Percentiles rank a stretch among this genome's conserved stretches.
These are phyloP conservation scores for Promerops cafer DNA, from an alignment of 2,113 vertebrate genomes.

Conservation along the genomic window DNA sequence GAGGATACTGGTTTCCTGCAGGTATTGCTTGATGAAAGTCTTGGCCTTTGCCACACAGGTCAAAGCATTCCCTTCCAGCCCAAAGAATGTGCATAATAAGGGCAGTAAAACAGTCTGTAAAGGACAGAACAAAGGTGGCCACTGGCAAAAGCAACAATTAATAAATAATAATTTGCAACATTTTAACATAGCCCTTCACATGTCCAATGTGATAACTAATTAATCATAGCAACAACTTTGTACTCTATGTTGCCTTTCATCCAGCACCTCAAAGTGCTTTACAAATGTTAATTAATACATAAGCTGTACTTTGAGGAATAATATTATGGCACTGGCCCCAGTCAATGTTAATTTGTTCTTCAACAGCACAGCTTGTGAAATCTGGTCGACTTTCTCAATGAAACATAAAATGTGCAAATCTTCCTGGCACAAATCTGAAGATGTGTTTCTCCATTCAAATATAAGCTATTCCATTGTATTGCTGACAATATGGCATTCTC, in stretches of 20 bases:
- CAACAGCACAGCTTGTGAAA: slow-evolving; percentile 22
- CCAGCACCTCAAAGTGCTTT: slow-evolving; percentile 33
- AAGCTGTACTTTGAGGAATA: slow-evolving; percentile 34
- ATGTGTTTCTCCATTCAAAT: not conserved
- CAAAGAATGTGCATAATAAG: not conserved
- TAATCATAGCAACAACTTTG: slow-evolving; percentile 33
- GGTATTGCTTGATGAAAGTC: not conserved
- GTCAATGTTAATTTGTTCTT: not conserved
- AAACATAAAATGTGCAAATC: slow-evolving; percentile 16
- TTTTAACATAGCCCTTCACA: not conserved
- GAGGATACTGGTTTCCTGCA: not conserved
- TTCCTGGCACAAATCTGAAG: slow-evolving; percentile 10
- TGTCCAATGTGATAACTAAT: slow-evolving; percentile 39
- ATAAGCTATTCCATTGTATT: not conserved
- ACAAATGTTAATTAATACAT: slow-evolving; percentile 41
- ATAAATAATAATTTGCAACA: slow-evolving; percentile 37
- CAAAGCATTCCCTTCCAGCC: not conserved
- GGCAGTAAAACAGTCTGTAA: not conserved
- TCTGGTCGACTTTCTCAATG: not conserved
- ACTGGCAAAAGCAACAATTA: slow-evolving; percentile 27
- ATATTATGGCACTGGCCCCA: not conserved
- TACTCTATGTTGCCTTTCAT: slow-evolving; percentile 4
- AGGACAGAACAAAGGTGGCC: not conserved
- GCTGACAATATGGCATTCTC: slow-evolving; percentile 33
- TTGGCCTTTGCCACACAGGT: not conserved